Evolutionary conservation across 1,140 invertebrate genomes (phyloP).

Genomic region (Bombyx mandarina): DNA sequence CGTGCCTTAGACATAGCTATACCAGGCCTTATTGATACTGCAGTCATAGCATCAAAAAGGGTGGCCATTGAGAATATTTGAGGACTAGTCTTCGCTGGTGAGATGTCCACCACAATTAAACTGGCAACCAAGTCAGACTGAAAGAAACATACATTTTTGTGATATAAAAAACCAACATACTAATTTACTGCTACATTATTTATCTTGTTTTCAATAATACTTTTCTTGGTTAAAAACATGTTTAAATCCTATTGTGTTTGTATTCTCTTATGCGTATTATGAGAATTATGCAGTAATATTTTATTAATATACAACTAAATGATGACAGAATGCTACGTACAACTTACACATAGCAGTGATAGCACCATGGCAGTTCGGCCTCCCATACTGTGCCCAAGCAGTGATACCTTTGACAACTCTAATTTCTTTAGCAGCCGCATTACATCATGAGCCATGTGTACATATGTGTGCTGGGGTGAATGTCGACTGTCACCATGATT

Average conservation of each 20-base stretch:
- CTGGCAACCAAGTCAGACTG: slow-evolving; percentile 85
- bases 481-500: slow-evolving; percentile 96
- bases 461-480: slow-evolving; percentile 79
- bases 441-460: slow-evolving; percentile 84
- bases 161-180: too few species aligned
- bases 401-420: slow-evolving; percentile 74
- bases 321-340: slow-evolving; percentile 24
- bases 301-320: neutral
- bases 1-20: slow-evolving; percentile 78
- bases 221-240: too few species aligned
- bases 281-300: slow-evolving; percentile 4
- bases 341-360: slow-evolving; percentile 79
- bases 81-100: slow-evolving; percentile 78
- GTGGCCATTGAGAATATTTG: slow-evolving; percentile 75
- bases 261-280: neutral
- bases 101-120: slow-evolving; percentile 88
- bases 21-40: slow-evolving; percentile 71
- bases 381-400: slow-evolving; percentile 95
- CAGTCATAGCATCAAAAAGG: slow-evolving; percentile 78
- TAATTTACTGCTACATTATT: too few species aligned
- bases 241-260: too few species aligned
- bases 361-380: slow-evolving; percentile 88
- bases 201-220: too few species aligned
- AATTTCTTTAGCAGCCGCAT: slow-evolving; percentile 77
- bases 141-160: slow-evolving; percentile 27